phyloP scores from a whole-genome alignment of 2,888 invertebrate genomes.

The Pocota personata region DNA sequence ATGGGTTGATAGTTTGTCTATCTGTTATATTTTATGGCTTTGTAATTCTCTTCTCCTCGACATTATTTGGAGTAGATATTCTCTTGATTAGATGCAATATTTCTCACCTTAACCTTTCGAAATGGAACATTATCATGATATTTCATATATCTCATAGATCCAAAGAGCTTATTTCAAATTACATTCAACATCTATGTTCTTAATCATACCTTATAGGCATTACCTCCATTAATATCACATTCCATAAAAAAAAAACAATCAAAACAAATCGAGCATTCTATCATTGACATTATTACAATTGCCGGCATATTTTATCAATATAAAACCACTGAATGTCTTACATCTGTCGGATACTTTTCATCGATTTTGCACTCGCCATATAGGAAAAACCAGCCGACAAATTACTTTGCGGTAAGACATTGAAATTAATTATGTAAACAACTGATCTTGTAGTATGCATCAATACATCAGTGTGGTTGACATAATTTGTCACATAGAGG shows the following conservation, averaged over 20 bases:
- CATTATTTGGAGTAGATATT: no score
- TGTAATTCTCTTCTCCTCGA: no score
- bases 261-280: neutral
- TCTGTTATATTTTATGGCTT: no score
- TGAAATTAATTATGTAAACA: slow-evolving; percentile 6
- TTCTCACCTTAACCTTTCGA: no score
- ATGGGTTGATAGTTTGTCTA: no score
- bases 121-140: no score
- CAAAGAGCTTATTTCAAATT: no score
- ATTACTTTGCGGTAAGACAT: slow-evolving; percentile 16
- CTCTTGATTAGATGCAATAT: no score
- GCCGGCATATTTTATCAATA: neutral
- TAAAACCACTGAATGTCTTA: neutral
- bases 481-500: no score
- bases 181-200: no score
- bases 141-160: no score
- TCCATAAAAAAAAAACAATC: neutral
- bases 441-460: neutral
- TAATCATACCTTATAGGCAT: no score
- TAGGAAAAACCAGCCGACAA: neutral
- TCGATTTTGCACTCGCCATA: neutral
- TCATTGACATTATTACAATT: slow-evolving; percentile 9
- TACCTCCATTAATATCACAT: neutral
- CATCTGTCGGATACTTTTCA: neutral
- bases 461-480: neutral